phyloP scores from a whole-genome alignment of 2,797 vertebrate species.

The Potorous gilbertii region DNA sequence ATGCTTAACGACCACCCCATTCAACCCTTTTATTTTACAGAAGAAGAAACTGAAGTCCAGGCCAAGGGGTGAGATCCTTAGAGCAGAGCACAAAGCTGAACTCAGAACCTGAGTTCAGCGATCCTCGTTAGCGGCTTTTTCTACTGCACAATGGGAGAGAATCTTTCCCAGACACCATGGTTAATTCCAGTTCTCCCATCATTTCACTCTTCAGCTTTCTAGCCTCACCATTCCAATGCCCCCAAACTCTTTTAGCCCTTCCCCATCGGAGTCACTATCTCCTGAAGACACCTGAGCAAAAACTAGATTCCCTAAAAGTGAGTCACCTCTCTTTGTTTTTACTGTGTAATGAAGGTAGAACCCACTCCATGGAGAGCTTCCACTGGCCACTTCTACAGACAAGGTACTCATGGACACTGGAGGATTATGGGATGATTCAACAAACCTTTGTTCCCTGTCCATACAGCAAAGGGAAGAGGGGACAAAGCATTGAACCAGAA shows the following conservation, averaged over 20 bases:
- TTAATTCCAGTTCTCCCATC: neutral
- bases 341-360: neutral
- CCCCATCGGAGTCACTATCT: neutral
- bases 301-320: neutral
- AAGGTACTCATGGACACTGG: neutral
- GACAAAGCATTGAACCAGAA: neutral
- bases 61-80: neutral
- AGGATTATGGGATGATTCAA: neutral
- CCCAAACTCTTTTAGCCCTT: neutral
- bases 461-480: neutral
- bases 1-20: neutral
- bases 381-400: neutral
- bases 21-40: neutral
- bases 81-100: neutral
- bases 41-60: neutral
- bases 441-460: neutral
- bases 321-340: neutral
- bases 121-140: neutral
- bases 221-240: neutral
- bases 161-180: neutral
- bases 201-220: neutral
- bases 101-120: neutral
- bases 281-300: neutral
- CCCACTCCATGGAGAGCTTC: neutral
- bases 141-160: neutral